These are phyloP conservation scores for Spodoptera exigua DNA, from an alignment of 2,888 invertebrate genomes.

Conservation along the genomic window DNA sequence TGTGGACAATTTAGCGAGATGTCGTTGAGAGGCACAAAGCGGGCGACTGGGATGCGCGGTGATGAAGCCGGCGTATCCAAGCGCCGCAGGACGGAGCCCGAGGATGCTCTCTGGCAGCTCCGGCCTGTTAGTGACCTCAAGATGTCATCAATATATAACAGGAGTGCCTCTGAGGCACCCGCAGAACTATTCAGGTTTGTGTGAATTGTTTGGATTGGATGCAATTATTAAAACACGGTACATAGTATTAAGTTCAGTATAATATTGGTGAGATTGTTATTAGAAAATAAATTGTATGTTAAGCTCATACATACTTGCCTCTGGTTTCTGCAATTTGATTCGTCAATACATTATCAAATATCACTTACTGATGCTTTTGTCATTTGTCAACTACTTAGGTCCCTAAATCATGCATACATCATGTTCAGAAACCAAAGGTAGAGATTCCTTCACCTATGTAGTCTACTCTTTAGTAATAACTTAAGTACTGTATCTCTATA, in stretches of 20 bases:
- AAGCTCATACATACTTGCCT: slow-evolving; percentile 3
- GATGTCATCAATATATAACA: slow-evolving; percentile 96
- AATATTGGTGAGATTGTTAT: slow-evolving; percentile 4
- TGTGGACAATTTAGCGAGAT: slow-evolving; percentile 77
- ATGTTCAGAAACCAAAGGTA: too few species aligned
- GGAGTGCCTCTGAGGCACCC: slow-evolving; percentile 94
- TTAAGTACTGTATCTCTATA: too few species aligned
- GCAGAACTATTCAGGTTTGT: slow-evolving; percentile 94
- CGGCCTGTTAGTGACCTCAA: slow-evolving; percentile 95
- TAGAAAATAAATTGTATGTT: slow-evolving; percentile 23
- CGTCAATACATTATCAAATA: background rate
- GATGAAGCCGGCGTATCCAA: slow-evolving; percentile 83
- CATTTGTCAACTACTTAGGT: background rate
- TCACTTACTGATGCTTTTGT: too few species aligned
- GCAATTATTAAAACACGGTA: slow-evolving; percentile 31
- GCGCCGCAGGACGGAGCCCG: slow-evolving; percentile 83
- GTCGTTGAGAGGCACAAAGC: slow-evolving; percentile 87
- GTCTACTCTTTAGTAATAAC: too few species aligned
- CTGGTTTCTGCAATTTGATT: slow-evolving; percentile 11
- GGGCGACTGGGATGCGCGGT: slow-evolving; percentile 81
- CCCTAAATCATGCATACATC: too few species aligned
- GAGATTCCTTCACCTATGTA: too few species aligned
- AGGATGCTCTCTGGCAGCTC: slow-evolving; percentile 92
- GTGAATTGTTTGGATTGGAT: slow-evolving; percentile 57
- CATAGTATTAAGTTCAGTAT: slow-evolving; percentile 11